Percentiles rank a stretch among this genome's conserved stretches.
phyloP scores from a whole-genome alignment of 2,888 invertebrate genomes.

The Dryadula phaetusa region DNA sequence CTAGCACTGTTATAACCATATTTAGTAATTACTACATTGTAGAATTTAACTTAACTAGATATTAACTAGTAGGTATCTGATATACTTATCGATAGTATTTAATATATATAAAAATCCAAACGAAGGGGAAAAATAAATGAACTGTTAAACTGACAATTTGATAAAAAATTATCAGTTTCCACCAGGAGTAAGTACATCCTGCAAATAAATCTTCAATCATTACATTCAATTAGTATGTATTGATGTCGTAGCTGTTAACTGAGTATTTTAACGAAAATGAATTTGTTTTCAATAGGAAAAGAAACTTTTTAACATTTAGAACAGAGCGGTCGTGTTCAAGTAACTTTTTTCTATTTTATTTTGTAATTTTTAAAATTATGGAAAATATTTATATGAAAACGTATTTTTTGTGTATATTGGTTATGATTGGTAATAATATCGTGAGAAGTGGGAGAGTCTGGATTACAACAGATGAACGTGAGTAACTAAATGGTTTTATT shows the following conservation, averaged over 20 bases:
- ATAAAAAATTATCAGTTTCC: slow-evolving; percentile 39
- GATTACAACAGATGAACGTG: slow-evolving; percentile 72
- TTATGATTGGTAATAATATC: slow-evolving; percentile 31
- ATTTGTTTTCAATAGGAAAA: not conserved
- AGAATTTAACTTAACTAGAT: not conserved
- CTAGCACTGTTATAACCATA: not conserved
- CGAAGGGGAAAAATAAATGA: slow-evolving; percentile 6
- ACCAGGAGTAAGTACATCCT: slow-evolving; percentile 36
- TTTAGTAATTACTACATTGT: not conserved
- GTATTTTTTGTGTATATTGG: slow-evolving; percentile 2
- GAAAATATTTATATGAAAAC: not conserved
- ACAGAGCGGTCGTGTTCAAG: not conserved
- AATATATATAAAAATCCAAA: not conserved
- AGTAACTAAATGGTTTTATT: slow-evolving; percentile 48
- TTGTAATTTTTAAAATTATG: slow-evolving; percentile 7
- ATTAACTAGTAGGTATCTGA: not conserved
- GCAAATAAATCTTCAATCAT: slow-evolving; percentile 35
- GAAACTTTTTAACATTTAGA: not conserved
- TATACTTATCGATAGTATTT: not conserved
- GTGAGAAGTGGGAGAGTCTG: slow-evolving; percentile 46
- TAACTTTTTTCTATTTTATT: not conserved
- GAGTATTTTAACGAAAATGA: slow-evolving; percentile 24
- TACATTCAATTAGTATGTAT: slow-evolving; percentile 22
- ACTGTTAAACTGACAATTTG: slow-evolving; percentile 28
- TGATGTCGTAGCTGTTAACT: slow-evolving; percentile 14